A percentile compares a stretch with the other conserved stretches of the same genome.
These are phyloP conservation scores for Vimba vimba DNA, from an alignment of 2,113 vertebrate species.

Conservation along the genomic window DNA sequence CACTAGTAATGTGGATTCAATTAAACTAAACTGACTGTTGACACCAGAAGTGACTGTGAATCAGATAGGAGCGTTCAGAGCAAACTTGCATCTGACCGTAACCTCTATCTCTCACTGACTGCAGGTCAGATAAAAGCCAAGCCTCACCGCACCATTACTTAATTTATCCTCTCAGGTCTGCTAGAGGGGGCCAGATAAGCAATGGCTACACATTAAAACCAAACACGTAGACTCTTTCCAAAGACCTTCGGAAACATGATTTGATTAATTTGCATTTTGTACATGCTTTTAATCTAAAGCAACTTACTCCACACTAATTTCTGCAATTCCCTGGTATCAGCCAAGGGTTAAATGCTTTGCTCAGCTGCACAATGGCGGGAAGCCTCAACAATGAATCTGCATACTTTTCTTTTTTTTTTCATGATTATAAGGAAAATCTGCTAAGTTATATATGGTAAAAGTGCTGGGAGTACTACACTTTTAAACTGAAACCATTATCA, in stretches of 20 bases:
- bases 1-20: slow-evolving; percentile 29
- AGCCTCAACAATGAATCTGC: not conserved
- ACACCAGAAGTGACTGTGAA: slow-evolving; percentile 28
- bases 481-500: not conserved
- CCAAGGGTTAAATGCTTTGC: slow-evolving; percentile 18
- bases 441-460: slow-evolving; percentile 4
- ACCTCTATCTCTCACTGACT: slow-evolving; percentile 27
- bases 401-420: not conserved
- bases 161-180: slow-evolving; percentile 44
- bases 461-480: not conserved
- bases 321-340: not conserved
- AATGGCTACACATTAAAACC: slow-evolving; percentile 27
- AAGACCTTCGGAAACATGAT: slow-evolving; percentile 15
- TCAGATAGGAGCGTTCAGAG: slow-evolving; percentile 36
- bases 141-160: not conserved
- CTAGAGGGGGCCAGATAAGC: slow-evolving; percentile 35
- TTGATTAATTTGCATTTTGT: slow-evolving; percentile 10
- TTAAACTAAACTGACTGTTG: slow-evolving; percentile 30
- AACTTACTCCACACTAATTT: not conserved
- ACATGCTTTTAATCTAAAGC: slow-evolving; percentile 24
- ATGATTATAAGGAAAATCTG: not conserved
- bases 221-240: slow-evolving; percentile 21
- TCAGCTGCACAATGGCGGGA: not conserved
- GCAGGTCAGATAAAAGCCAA: slow-evolving; percentile 46
- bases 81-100: slow-evolving; percentile 22